Evolutionary conservation across 2,888 invertebrate genomes (phyloP), one percentile per base, ranked within the genome.

Genomic region (Drosophila flavopinicola): DNA sequence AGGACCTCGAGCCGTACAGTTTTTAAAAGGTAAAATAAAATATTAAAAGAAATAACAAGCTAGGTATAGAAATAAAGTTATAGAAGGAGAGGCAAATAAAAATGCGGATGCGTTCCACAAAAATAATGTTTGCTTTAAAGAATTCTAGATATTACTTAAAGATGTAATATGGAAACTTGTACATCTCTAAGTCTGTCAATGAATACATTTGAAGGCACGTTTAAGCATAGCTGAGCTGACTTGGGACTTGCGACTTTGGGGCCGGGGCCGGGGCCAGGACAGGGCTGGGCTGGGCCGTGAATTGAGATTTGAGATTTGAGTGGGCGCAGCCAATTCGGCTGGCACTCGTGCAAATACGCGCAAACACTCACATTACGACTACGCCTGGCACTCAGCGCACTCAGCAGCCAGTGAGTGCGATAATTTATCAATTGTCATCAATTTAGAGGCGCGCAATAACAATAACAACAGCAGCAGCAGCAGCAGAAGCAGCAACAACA

Each of bases 401-500:
- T 4, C 20, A 20, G 20, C 20, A 20, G 2, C 42, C 51, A 13
- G 23, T 48, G 63, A 65, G 60, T 65, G 75, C 78, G 70, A 78
- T 87, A 89, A 88, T 88, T 89, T 85, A 85, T 88, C 89, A 88
- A 89, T 88, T 88, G 88, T 73, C 75, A 78, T 76, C 88, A 88
- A 88, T 88, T 89, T 87, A 82, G 83, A 57, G 48, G 64, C 59
- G 20, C 20, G 4, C 20, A 20, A 20, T 20, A 20, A 20, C 20
- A 20, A 20, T 20, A 20, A 20, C 20, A 69, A 56, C 54, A 56
- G 37, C 33, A 52, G 51, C 51, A 64, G 51, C 41, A 47, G 15
- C 35, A 15, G 15, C 35, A 20, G 10, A 10, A 33, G 10, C 20
- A 20, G 4, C 20, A 20, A 4, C 20, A 20, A 20, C 20, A 20